Base-by-base conservation (phyloP, 1,140 invertebrate species). In the Spodoptera litura region DNA sequence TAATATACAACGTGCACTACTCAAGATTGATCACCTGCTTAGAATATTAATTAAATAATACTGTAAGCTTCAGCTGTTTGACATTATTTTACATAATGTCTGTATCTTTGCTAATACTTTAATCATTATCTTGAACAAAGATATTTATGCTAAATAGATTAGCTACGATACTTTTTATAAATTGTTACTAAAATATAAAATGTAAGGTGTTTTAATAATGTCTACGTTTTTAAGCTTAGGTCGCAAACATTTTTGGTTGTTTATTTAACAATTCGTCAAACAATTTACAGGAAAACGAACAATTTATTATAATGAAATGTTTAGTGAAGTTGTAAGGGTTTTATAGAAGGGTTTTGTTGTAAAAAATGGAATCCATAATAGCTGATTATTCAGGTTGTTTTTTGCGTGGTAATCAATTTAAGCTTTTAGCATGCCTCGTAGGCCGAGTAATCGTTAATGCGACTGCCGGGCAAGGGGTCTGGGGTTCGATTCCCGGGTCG, bases 1-100 rank as follows among this genome's bases (percentile, higher is more conserved):
- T 58, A 58, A 72, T 87, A 81, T 62, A 76, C 79, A 78, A 74
- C 38, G 68, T 66, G 66, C 59, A 74, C 20, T 44, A 59, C 38
- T 61, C 49, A 25, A 58, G 49, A 75, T 75, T 75, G 51, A 73
- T 61, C 53, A 38, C 44, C 38, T 75, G 58, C 8, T 4, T 51
- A 20, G 53, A 73, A 73, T 73, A 44, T 38, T 4, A 73, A 73
- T 73, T 59, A 12, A 53, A 52, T 31, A 13, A 9, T 27, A 31
- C 49, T 44, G n/a, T 71, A 35, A 44, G 38, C 38, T 44, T 44
- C 38, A 44, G 4, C 38, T 44, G 38, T 44, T 44, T 44, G 3
- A 44, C 38, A 44, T 44, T 44, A 44, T 44, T 44, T 44, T 44
- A 44, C 38, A 44, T 44, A 44, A 44, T 44, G 38, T 44, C 38